Base-by-base conservation (phyloP, 2,797 vertebrate species). In the Chrysocyon brachyurus region DNA sequence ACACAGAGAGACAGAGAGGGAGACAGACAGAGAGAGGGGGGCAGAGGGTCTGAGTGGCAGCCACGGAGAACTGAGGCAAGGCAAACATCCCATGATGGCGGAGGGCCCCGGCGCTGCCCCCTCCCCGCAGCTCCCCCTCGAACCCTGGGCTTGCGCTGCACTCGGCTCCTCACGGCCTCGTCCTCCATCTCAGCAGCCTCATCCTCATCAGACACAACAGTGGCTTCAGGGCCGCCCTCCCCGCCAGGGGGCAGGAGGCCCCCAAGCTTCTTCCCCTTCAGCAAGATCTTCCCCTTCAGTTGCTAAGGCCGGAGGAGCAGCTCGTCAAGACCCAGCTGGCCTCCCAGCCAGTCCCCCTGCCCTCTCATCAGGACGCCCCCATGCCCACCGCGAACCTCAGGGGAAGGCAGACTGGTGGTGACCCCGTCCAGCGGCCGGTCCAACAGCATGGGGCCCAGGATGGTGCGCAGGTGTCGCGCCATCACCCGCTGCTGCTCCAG, bases 241-340 rank as follows among this genome's bases (percentile, higher is more conserved):
- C 98, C 82, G 0, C 26, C 33, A 0, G 91, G 97, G 14, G 99
- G 98, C 15, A 99, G 98, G 66, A 99, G 98, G 70, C 99, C 99
- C 97, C 99, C 99, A 31, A 99, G 96, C 49, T 99, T 99, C 97
- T 99, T 99, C 24, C 99, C 99, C 97, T 99, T 99, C 97, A 99
- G 97, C 57, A 99, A 98, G 97, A 99, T 99, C 97, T 99, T 99
- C 3, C 99, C 99, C 97, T 99, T 99, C 96, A 99, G 97, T 98
- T 99, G 99, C 99, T 99, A 97, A 81, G 81, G 24, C 49, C 11
- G 28, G 24, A 94, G n/a, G 0, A 73, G 70, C 94, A 79, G 11
- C 9, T 16, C 24, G 6, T 98, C 52, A 98, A 36, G 91, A 94
- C 81, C 1, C 3, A 17, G 12, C 52, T 24, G 84, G 16, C 81